These are phyloP conservation scores for Drosophila putrida DNA, from an alignment of 2,888 invertebrate genomes.

Conservation along the genomic window DNA sequence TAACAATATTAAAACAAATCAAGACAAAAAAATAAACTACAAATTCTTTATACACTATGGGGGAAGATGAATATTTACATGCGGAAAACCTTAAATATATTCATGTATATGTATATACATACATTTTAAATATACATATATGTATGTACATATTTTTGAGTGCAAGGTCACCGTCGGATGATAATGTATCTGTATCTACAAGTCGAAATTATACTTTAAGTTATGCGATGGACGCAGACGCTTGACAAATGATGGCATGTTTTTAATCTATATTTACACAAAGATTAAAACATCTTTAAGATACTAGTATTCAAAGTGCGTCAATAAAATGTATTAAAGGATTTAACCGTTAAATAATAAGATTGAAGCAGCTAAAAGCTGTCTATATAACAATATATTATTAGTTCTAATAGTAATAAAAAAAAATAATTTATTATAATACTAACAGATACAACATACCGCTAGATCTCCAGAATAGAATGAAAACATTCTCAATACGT, in stretches of 20 bases:
- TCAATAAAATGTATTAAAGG: slow-evolving; percentile 52
- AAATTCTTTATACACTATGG: slow-evolving; percentile 69
- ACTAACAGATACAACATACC: slow-evolving; percentile 1
- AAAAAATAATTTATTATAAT: slow-evolving; percentile 11
- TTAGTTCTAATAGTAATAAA: slow-evolving; percentile 27
- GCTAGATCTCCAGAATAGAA: slow-evolving; percentile 16
- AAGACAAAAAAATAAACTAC: slow-evolving; percentile 40
- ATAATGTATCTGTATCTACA: slow-evolving; percentile 58
- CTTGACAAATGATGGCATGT: slow-evolving; percentile 55
- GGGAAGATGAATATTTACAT: slow-evolving; percentile 68
- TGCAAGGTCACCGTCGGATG: slow-evolving; percentile 65
- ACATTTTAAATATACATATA: slow-evolving; percentile 27
- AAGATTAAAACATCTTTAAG: slow-evolving; percentile 67
- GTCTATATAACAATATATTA: slow-evolving; percentile 38
- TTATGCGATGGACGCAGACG: slow-evolving; percentile 45
- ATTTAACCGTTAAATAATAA: slow-evolving; percentile 53
- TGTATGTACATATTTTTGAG: slow-evolving; percentile 67
- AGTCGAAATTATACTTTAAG: slow-evolving; percentile 65
- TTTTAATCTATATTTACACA: slow-evolving; percentile 72
- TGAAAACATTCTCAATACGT: neutral
- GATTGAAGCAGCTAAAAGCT: slow-evolving; percentile 65
- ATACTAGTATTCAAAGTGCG: slow-evolving; percentile 61
- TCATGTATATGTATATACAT: slow-evolving; percentile 22
- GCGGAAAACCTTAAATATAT: slow-evolving; percentile 57
- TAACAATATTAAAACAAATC: slow-evolving; percentile 23